Evolutionary conservation across 2,113 vertebrate genomes (phyloP).

Genomic region (Porphyrio hochstetteri): DNA sequence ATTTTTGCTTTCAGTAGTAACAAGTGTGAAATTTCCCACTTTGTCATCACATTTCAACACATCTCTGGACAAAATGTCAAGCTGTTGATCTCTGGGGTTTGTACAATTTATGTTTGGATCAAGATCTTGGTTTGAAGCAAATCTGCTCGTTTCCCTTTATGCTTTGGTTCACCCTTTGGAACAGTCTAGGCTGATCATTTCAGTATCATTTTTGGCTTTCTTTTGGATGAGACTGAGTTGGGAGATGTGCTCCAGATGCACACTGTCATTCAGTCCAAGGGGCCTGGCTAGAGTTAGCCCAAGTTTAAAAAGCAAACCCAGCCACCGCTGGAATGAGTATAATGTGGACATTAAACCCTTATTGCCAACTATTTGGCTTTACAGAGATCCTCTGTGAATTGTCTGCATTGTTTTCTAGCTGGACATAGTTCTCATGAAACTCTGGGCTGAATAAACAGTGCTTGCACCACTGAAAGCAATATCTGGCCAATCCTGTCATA

Average conservation of each 20-base stretch:
- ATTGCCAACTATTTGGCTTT: not conserved
- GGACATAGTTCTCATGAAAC: not conserved
- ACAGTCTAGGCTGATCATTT: not conserved
- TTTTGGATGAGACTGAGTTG: not conserved
- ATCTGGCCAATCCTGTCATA: not conserved
- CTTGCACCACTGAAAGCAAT: not conserved
- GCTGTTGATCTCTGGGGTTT: not conserved
- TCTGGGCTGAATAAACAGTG: not conserved
- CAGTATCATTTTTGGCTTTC: not conserved
- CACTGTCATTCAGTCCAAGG: not conserved
- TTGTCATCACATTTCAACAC: not conserved
- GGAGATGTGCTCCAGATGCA: not conserved
- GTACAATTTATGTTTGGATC: not conserved
- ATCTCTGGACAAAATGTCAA: not conserved
- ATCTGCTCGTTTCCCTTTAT: not conserved
- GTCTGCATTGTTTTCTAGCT: not conserved
- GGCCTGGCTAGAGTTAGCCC: not conserved
- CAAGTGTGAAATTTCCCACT: not conserved
- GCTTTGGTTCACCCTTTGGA: not conserved
- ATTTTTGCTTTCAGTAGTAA: not conserved
- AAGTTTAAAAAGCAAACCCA: not conserved
- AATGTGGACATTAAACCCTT: not conserved
- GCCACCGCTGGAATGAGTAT: not conserved
- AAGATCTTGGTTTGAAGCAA: not conserved
- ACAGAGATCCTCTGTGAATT: not conserved